phyloP scores from a whole-genome alignment of 2,888 invertebrate species.

The Dioctria linearis region DNA sequence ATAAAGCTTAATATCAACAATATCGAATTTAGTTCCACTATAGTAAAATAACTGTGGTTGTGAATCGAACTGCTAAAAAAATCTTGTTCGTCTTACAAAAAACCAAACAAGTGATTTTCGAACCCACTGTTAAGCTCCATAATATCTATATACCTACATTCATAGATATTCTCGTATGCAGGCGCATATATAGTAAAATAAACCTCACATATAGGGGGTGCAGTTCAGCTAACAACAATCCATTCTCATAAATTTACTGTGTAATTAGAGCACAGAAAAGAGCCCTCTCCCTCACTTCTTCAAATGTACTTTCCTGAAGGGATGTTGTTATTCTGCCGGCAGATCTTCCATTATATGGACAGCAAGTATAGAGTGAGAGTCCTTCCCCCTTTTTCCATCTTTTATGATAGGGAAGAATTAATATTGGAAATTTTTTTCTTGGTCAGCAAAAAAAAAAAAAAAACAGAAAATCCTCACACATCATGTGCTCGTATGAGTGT shows the following conservation, averaged over 20 bases:
- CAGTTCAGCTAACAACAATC: constrained; percentile 28
- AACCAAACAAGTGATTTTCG: neutral
- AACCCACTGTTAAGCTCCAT: neutral
- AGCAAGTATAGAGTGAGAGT: neutral
- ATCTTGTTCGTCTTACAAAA: too few relatives aligned
- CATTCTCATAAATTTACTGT: constrained; percentile 35
- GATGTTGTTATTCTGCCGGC: neutral
- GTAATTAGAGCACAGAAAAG: constrained; percentile 42
- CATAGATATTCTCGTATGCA: neutral
- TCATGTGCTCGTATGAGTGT: neutral
- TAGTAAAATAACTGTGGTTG: too few relatives aligned
- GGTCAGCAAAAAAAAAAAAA: constrained; percentile 2
- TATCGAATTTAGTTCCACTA: too few relatives aligned
- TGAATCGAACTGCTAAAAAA: too few relatives aligned
- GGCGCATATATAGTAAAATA: too few relatives aligned
- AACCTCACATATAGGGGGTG: constrained; percentile 3
- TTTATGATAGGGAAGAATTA: neutral
- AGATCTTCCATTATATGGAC: neutral
- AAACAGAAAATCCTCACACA: neutral
- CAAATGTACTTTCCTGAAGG: too few relatives aligned
- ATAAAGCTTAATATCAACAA: too few relatives aligned
- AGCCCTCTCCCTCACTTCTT: constrained; percentile 1
- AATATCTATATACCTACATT: neutral
- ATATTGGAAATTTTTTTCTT: constrained; percentile 1
- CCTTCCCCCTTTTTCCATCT: neutral